phyloP scores from a whole-genome alignment of 2,797 vertebrate species.

The Chelmon rostratus region DNA sequence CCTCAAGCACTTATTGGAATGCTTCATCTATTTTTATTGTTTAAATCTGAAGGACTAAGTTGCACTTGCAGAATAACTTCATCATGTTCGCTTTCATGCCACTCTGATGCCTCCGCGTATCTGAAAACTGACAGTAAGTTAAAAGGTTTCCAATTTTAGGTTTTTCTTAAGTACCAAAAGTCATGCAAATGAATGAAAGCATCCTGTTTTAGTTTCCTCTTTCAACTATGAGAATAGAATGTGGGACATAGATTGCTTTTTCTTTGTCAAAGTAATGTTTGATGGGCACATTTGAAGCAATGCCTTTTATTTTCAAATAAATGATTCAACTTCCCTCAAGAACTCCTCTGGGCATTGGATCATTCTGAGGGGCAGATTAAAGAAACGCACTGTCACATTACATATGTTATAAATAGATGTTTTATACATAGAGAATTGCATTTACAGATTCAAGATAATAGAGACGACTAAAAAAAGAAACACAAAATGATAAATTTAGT shows the following conservation, averaged over 20 bases:
- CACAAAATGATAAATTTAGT: slow-evolving; percentile 60
- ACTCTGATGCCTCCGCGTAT: slow-evolving; percentile 45
- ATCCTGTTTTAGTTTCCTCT: slow-evolving; percentile 72
- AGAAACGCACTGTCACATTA: slow-evolving; percentile 52
- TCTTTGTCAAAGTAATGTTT: slow-evolving; percentile 71
- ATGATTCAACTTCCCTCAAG: slow-evolving; percentile 67
- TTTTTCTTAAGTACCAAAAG: slow-evolving; percentile 55
- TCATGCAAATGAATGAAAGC: slow-evolving; percentile 62
- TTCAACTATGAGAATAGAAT: slow-evolving; percentile 66
- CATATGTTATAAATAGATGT: slow-evolving; percentile 72
- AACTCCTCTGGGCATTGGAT: slow-evolving; percentile 65
- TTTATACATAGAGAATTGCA: slow-evolving; percentile 56
- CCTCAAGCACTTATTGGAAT: slow-evolving; percentile 78
- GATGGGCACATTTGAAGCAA: slow-evolving; percentile 67
- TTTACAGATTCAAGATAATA: slow-evolving; percentile 53
- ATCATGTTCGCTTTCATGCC: slow-evolving; percentile 51
- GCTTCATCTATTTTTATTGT: slow-evolving; percentile 62
- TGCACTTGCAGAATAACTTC: slow-evolving; percentile 73
- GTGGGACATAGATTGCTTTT: slow-evolving; percentile 53
- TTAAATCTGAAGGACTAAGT: slow-evolving; percentile 64
- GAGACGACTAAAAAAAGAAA: slow-evolving; percentile 61
- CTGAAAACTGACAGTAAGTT: slow-evolving; percentile 66
- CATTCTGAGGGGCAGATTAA: slow-evolving; percentile 53
- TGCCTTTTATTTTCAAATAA: slow-evolving; percentile 82
- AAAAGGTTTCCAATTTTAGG: slow-evolving; percentile 70